Conservation (phyloP, 2,797 vertebrate genomes). For the Phylloscopus collybita region DNA sequence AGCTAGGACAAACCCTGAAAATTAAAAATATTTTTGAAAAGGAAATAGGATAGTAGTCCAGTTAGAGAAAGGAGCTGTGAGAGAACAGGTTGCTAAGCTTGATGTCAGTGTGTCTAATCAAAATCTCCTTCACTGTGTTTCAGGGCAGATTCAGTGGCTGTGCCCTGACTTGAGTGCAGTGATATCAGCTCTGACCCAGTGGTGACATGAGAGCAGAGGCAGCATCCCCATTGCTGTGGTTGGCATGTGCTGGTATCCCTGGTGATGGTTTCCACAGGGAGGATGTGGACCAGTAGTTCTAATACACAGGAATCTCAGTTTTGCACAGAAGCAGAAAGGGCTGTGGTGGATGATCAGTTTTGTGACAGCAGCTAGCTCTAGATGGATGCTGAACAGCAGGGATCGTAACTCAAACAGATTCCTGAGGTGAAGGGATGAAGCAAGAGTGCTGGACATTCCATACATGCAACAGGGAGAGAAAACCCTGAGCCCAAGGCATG, state of each 20-base stretch:
- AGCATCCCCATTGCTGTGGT: neutral
- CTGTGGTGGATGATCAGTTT: neutral
- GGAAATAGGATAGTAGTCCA: neutral
- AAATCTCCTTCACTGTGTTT: neutral
- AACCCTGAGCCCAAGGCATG: neutral
- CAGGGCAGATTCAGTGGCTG: neutral
- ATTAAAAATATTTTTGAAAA: neutral
- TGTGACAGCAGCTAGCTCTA: neutral
- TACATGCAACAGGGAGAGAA: fast-evolving
- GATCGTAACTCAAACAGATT: neutral
- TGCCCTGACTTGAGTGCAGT: neutral
- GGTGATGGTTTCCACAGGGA: neutral
- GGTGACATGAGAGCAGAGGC: neutral
- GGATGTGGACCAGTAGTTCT: neutral
- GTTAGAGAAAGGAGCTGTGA: neutral
- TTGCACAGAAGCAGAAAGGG: neutral
- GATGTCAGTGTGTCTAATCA: neutral
- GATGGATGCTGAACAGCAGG: neutral
- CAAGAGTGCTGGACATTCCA: neutral
- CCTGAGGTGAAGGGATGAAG: neutral
- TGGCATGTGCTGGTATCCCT: neutral
- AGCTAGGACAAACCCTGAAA: neutral
- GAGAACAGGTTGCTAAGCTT: neutral
- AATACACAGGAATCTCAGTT: neutral
- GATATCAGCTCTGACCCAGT: neutral